These are phyloP conservation scores for Zaprionus inermis DNA, from an alignment of 1,140 invertebrate genomes.

Conservation along the genomic window DNA sequence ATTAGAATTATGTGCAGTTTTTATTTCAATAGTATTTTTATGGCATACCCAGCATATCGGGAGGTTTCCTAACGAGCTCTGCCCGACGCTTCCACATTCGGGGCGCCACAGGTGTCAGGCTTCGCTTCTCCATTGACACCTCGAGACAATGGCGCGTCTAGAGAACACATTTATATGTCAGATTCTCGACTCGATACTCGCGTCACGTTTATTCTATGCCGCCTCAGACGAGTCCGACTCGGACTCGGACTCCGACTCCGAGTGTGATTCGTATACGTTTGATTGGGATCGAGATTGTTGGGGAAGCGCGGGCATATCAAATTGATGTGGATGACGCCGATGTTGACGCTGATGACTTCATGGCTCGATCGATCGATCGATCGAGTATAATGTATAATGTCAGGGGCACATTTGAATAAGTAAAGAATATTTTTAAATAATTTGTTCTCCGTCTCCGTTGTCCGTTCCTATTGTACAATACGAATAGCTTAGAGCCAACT, in stretches of 20 bases:
- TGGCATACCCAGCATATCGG: background rate
- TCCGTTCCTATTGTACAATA: too few species aligned
- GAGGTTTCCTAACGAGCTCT: background rate
- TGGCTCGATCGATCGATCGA: constrained; percentile 31
- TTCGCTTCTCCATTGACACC: constrained; percentile 65
- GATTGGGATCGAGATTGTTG: constrained; percentile 56
- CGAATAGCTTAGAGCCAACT: constrained; percentile 10
- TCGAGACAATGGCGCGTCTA: constrained; percentile 45
- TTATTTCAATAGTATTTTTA: constrained; percentile 3
- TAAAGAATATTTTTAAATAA: constrained; percentile 76
- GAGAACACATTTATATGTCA: constrained; percentile 51
- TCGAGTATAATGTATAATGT: constrained; percentile 36
- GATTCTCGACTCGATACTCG: constrained; percentile 22
- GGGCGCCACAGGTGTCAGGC: constrained; percentile 67
- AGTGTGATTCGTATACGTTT: constrained; percentile 19
- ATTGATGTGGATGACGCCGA: constrained; percentile 66
- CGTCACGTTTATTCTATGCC: constrained; percentile 71
- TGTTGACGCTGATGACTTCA: constrained; percentile 75
- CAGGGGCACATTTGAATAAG: constrained; percentile 67
- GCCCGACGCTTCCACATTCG: constrained; percentile 35
- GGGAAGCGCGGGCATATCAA: constrained; percentile 53
- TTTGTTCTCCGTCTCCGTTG: constrained; percentile 23
- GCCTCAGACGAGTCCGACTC: constrained; percentile 24
- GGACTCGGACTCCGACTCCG: constrained; percentile 11
- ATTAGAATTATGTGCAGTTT: constrained; percentile 2